Conservation (phyloP, 2,113 vertebrate genomes). For the Takifugu bimaculatus region DNA sequence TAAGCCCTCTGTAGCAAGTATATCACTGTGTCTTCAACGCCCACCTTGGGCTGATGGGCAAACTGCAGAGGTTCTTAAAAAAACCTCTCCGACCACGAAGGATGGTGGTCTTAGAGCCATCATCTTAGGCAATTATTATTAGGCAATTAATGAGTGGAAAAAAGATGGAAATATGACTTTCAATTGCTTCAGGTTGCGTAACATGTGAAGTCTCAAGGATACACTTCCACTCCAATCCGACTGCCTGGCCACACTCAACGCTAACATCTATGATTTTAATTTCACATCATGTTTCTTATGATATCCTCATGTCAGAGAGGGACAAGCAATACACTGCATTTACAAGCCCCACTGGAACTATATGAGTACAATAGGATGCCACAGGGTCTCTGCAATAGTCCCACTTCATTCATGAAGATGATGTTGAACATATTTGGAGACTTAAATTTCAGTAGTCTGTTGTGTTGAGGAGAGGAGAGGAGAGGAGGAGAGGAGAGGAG, state of each 20-base stretch:
- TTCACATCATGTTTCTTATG: neutral
- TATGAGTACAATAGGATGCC: neutral
- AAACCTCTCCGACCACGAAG: too few relatives aligned
- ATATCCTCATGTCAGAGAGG: neutral
- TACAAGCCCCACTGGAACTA: slow-evolving; percentile 1
- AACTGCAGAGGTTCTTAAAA: too few relatives aligned
- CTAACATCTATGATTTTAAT: neutral
- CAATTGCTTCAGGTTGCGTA: too few relatives aligned
- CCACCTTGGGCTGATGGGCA: too few relatives aligned
- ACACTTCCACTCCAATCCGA: slow-evolving; percentile 15
- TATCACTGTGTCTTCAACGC: too few relatives aligned
- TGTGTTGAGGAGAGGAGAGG: too few relatives aligned
- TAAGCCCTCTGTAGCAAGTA: too few relatives aligned
- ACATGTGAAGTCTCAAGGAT: neutral
- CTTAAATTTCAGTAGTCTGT: neutral
- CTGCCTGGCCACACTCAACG: neutral
- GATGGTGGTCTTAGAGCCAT: too few relatives aligned
- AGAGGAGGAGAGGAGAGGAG: too few relatives aligned
- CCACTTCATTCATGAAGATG: neutral
- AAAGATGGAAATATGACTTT: too few relatives aligned
- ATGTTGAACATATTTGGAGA: slow-evolving; percentile 1
- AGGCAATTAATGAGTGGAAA: too few relatives aligned
- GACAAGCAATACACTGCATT: slow-evolving; percentile 3
- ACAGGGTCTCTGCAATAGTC: slow-evolving; percentile 1
- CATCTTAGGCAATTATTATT: too few relatives aligned